Evolutionary conservation across 1,140 invertebrate species (phyloP).

Genomic region (Drosophila auraria): DNA sequence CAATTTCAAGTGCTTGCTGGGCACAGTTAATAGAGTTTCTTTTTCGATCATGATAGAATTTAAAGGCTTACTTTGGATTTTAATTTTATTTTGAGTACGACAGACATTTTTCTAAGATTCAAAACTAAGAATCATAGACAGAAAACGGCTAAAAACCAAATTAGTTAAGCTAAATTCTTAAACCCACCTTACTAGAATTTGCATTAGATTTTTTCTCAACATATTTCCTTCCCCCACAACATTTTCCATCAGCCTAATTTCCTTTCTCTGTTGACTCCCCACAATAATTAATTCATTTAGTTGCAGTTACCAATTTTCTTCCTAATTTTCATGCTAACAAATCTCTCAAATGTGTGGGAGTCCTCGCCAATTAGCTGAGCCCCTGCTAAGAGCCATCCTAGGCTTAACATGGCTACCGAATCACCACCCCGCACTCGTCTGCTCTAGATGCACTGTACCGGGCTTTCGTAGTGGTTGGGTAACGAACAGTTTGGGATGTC

Average conservation of each 20-base stretch:
- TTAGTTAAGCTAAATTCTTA: no score
- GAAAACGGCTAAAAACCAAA: no score
- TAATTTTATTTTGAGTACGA: no score
- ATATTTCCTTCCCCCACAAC: neutral
- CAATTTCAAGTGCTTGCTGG: no score
- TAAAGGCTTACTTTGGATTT: no score
- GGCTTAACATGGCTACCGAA: constrained; percentile 26
- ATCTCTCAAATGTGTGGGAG: constrained; percentile 44
- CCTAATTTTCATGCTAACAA: constrained; percentile 27
- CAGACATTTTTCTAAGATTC: no score
- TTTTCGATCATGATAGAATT: no score
- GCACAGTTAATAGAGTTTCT: no score
- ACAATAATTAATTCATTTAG: constrained; percentile 45
- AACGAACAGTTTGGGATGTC: constrained; percentile 2
- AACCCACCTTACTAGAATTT: no score
- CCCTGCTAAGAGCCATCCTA: constrained; percentile 28
- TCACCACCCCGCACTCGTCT: neutral
- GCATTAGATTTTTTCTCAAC: neutral
- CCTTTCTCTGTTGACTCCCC: neutral
- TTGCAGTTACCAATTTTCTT: constrained; percentile 22
- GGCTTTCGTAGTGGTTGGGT: neutral
- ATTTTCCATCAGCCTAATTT: neutral
- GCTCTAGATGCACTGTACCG: constrained; percentile 20
- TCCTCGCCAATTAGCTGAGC: constrained; percentile 33
- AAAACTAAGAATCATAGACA: no score